Percentiles rank a stretch among this genome's conserved stretches.
phyloP scores from a whole-genome alignment of 2,888 invertebrate species.

The Piscicola geometra region DNA sequence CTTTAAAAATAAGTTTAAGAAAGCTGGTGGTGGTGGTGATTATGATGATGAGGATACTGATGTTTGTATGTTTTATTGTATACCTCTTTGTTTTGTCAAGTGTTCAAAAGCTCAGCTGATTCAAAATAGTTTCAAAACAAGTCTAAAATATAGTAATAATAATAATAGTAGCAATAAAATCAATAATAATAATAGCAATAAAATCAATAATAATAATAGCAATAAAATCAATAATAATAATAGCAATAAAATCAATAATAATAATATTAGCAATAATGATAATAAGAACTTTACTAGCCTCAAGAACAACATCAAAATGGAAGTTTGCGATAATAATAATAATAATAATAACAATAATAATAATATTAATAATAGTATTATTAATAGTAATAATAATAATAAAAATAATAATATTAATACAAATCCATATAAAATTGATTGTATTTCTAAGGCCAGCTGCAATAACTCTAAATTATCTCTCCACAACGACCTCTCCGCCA shows the following conservation, averaged over 20 bases:
- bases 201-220: too few species aligned
- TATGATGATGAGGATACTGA: not conserved
- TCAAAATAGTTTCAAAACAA: not conserved
- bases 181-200: too few species aligned
- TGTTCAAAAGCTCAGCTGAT: not conserved
- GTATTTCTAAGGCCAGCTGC: too few species aligned
- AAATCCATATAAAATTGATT: too few species aligned
- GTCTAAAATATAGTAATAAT: not conserved
- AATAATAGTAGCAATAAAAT: slow-evolving; percentile 18
- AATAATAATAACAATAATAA: slow-evolving; percentile 25
- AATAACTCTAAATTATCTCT: too few species aligned
- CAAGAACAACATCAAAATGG: too few species aligned
- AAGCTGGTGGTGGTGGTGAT: not conserved
- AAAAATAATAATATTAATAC: slow-evolving; percentile 23
- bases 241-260: too few species aligned
- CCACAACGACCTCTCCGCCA: too few species aligned
- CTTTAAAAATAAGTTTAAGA: not conserved
- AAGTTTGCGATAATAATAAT: too few species aligned
- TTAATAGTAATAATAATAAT: slow-evolving; percentile 9
- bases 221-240: too few species aligned
- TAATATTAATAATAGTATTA: not conserved
- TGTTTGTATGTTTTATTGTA: not conserved
- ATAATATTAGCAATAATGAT: too few species aligned
- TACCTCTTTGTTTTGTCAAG: not conserved
- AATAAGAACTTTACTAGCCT: too few species aligned